Percentiles rank a stretch among this genome's conserved stretches.
Conservation (phyloP, 2,888 invertebrate genomes). For the Acrobasis consociella region DNA sequence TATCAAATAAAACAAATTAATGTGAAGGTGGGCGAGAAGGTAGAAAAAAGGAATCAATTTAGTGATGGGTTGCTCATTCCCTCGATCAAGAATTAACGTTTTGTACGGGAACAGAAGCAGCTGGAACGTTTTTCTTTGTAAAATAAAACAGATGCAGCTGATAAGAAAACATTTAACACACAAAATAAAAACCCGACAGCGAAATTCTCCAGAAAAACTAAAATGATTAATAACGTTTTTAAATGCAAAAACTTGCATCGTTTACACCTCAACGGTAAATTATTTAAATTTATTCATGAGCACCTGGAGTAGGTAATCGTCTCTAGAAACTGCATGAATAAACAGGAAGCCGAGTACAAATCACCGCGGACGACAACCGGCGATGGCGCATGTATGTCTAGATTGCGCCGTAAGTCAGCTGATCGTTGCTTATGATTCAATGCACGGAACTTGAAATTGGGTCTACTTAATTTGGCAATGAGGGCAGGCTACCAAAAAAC, state of each 20-base stretch:
- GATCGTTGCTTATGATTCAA: slow-evolving; percentile 28
- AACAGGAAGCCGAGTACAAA: slow-evolving; percentile 68
- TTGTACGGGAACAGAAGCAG: too few species aligned
- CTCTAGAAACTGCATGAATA: slow-evolving; percentile 75
- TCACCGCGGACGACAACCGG: slow-evolving; percentile 28
- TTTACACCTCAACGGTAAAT: slow-evolving; percentile 74
- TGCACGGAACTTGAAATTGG: background rate
- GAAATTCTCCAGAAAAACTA: slow-evolving; percentile 59
- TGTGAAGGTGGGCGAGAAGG: too few species aligned
- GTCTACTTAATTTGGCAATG: background rate
- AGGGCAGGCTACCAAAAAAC: too few species aligned
- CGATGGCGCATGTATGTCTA: slow-evolving; percentile 41
- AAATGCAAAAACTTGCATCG: slow-evolving; percentile 79
- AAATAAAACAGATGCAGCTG: background rate
- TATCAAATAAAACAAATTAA: too few species aligned
- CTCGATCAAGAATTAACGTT: too few species aligned
- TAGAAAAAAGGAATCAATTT: too few species aligned
- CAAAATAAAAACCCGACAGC: background rate
- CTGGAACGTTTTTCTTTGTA: too few species aligned
- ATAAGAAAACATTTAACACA: background rate
- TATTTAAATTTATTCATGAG: slow-evolving; percentile 80
- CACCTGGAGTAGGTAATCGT: slow-evolving; percentile 73
- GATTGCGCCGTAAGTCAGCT: slow-evolving; percentile 39
- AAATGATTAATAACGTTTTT: slow-evolving; percentile 73
- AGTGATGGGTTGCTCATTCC: too few species aligned